phyloP scores from a whole-genome alignment of 2,797 vertebrate species.

The Coreius guichenoti region DNA sequence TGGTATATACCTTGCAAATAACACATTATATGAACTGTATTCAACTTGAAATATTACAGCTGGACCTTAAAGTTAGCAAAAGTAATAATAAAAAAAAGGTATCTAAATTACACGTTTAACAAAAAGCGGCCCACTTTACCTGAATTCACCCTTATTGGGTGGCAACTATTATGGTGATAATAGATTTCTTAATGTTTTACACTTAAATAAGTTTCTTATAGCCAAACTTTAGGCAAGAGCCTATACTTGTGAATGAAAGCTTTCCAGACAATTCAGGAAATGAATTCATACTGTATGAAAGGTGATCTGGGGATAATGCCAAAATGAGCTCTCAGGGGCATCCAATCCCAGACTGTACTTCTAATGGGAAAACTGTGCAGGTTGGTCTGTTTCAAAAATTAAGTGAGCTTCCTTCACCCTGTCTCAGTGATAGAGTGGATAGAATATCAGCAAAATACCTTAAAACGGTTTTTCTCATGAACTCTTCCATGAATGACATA shows the following conservation, averaged over 20 bases:
- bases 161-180: background rate
- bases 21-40: too few relatives aligned
- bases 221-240: background rate
- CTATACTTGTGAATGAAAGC: conserved; percentile 19
- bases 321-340: conserved; percentile 33
- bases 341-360: conserved; percentile 19
- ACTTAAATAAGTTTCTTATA: background rate
- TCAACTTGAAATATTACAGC: too few relatives aligned
- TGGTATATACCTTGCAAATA: too few relatives aligned
- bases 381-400: conserved; percentile 40
- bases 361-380: conserved; percentile 26
- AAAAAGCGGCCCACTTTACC: too few relatives aligned
- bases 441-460: conserved; percentile 38
- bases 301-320: conserved; percentile 41
- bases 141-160: background rate
- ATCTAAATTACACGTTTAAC: too few relatives aligned
- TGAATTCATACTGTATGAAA: conserved; percentile 38
- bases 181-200: conserved; percentile 12
- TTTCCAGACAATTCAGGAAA: conserved; percentile 49
- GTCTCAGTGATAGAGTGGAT: conserved; percentile 18
- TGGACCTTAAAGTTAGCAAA: too few relatives aligned
- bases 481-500: conserved; percentile 8
- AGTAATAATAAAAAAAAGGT: too few relatives aligned
- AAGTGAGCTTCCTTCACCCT: conserved; percentile 1
- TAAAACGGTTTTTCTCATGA: conserved; percentile 11